A percentile compares a stretch with the other conserved stretches of the same genome.
phyloP scores from a whole-genome alignment of 2,797 vertebrate genomes.

The Falco peregrinus region DNA sequence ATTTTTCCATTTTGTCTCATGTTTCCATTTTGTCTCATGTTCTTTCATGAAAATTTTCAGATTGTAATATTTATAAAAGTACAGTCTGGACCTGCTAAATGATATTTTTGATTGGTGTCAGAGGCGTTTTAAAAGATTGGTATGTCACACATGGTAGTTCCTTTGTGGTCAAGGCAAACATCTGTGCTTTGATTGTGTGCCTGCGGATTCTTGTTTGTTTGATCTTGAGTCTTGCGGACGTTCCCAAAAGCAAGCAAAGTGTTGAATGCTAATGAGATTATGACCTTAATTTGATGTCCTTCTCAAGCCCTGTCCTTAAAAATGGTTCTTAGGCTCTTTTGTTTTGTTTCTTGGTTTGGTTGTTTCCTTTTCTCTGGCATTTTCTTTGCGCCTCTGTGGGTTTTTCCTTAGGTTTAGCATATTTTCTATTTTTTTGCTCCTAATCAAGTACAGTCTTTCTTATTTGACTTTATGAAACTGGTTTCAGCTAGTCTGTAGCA shows the following conservation, averaged over 20 bases:
- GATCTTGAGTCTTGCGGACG: background rate
- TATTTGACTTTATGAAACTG: background rate
- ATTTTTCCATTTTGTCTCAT: background rate
- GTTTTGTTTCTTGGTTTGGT: background rate
- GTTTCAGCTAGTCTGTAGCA: background rate
- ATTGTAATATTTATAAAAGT: background rate
- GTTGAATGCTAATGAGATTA: background rate
- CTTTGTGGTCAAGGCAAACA: background rate
- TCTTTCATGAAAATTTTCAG: background rate
- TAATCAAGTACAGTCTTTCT: background rate
- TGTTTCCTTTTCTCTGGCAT: background rate
- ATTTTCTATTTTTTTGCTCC: background rate
- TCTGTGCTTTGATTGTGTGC: background rate
- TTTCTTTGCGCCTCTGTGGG: background rate
- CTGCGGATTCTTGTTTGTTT: background rate
- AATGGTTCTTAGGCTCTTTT: background rate
- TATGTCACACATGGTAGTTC: background rate
- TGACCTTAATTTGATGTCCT: background rate
- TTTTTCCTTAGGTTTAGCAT: background rate
- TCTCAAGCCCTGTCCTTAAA: background rate
- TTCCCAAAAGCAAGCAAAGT: background rate
- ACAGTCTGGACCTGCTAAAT: background rate
- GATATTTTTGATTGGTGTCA: background rate
- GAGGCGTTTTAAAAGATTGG: background rate
- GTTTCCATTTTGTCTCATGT: background rate